Evolutionary conservation across 2,113 vertebrate species (phyloP).

Genomic region (Nannospalax galili): DNA sequence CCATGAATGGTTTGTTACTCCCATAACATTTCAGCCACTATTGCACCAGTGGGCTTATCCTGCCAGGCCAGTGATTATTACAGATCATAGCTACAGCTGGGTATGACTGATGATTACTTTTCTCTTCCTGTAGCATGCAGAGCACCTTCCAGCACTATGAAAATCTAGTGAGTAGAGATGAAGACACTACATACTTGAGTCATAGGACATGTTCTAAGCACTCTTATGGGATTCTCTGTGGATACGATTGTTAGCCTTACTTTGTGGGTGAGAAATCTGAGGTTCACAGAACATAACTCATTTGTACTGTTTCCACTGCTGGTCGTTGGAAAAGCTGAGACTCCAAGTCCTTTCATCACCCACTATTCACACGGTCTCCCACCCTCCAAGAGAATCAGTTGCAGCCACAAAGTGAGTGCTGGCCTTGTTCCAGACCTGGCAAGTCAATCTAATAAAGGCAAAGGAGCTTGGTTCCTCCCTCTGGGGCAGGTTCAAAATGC

Average conservation of each 20-base stretch:
- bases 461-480: not conserved
- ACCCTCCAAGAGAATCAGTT: not conserved
- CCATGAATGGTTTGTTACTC: too few relatives aligned
- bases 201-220: too few relatives aligned
- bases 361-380: not conserved
- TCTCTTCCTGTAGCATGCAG: too few relatives aligned
- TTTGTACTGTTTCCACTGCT: not conserved
- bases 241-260: not conserved
- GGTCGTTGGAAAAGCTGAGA: not conserved
- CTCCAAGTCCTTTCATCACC: not conserved
- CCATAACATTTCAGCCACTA: too few relatives aligned
- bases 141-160: too few relatives aligned
- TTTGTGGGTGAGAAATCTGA: not conserved
- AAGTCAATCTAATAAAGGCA: not conserved
- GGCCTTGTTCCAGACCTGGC: not conserved
- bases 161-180: too few relatives aligned
- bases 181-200: too few relatives aligned
- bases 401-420: not conserved
- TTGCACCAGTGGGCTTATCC: too few relatives aligned
- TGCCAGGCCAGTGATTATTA: too few relatives aligned
- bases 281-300: not conserved
- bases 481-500: not conserved
- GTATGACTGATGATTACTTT: too few relatives aligned
- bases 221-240: not conserved
- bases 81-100: too few relatives aligned